These are phyloP conservation scores for Diorhabda carinulata DNA, from an alignment of 1,140 invertebrate species.

Conservation along the genomic window DNA sequence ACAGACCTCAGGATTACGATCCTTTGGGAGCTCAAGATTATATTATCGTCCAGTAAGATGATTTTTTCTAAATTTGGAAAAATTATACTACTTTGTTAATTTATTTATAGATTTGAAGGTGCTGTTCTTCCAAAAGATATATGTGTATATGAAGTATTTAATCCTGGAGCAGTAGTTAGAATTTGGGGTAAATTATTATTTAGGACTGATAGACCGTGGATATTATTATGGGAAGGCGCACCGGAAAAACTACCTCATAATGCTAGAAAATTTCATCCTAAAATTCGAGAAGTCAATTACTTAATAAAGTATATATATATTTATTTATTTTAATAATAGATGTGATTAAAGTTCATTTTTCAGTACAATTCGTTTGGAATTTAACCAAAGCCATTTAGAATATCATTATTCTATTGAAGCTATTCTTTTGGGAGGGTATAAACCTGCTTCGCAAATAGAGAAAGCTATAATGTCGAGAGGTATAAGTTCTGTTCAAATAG, in stretches of 20 bases:
- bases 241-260: conserved; percentile 60
- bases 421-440: conserved; percentile 64
- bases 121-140: conserved; percentile 73
- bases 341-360: conserved; percentile 24
- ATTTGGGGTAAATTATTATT: conserved; percentile 65
- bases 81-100: background rate
- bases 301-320: conserved; percentile 60
- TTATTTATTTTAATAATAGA: background rate
- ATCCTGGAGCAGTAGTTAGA: conserved; percentile 80
- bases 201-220: conserved; percentile 57
- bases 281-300: conserved; percentile 58
- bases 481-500: background rate
- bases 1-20: conserved; percentile 70
- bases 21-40: conserved; percentile 74
- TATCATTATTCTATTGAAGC: conserved; percentile 90
- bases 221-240: conserved; percentile 70
- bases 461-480: conserved; percentile 30
- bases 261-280: conserved; percentile 73
- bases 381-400: conserved; percentile 73
- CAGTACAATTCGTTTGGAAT: conserved; percentile 75
- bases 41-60: conserved; percentile 60
- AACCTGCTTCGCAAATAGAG: conserved; percentile 31
- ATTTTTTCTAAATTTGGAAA: background rate
- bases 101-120: conserved; percentile 63
- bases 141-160: conserved; percentile 84